A percentile compares a stretch with the other conserved stretches of the same genome.
Evolutionary conservation across 2,797 vertebrate genomes (phyloP).

Genomic region (Pitangus sulphuratus): DNA sequence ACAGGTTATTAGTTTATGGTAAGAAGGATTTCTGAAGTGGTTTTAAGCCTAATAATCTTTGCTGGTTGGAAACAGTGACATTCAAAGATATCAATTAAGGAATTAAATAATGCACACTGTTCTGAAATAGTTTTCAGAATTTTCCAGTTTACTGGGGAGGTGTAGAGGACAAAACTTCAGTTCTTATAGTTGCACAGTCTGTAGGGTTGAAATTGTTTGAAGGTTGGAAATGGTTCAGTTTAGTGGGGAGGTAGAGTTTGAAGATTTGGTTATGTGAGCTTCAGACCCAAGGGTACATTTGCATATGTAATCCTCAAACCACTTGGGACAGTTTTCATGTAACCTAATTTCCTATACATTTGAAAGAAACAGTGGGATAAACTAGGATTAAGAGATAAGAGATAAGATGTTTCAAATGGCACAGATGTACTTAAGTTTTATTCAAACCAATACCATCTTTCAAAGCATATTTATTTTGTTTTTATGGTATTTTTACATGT

Average conservation of each 20-base stretch:
- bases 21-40: not conserved
- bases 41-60: not conserved
- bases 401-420: not conserved
- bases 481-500: not conserved
- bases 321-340: not conserved
- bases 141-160: not conserved
- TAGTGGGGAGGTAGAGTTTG: not conserved
- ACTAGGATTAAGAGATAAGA: not conserved
- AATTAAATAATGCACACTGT: not conserved
- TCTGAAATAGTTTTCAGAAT: not conserved
- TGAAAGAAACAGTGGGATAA: not conserved
- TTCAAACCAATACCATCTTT: not conserved
- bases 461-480: not conserved
- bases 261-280: not conserved
- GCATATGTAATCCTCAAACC: not conserved
- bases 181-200: not conserved
- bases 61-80: not conserved
- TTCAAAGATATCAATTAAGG: not conserved
- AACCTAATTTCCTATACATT: not conserved
- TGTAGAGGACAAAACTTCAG: not conserved
- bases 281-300: not conserved
- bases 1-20: not conserved
- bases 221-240: not conserved
- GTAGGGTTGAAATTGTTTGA: not conserved
- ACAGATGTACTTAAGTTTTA: not conserved